These are phyloP conservation scores for Xanthia icteritia DNA, from an alignment of 2,888 invertebrate species.

Conservation along the genomic window DNA sequence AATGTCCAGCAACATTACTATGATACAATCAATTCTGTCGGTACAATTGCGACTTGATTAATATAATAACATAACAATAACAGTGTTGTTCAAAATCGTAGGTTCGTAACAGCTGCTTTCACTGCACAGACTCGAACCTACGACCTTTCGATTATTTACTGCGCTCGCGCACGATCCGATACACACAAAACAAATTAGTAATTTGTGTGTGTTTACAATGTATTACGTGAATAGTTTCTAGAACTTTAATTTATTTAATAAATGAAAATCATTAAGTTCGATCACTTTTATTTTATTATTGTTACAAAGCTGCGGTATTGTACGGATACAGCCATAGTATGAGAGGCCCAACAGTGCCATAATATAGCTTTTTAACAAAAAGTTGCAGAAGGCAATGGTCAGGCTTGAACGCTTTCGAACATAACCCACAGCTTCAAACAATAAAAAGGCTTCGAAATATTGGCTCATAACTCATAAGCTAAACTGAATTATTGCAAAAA, in stretches of 20 bases:
- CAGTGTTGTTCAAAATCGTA: conserved; percentile 49
- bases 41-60: conserved; percentile 35
- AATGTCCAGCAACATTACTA: conserved; percentile 3
- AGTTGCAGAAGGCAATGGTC: not conserved
- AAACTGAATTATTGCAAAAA: not conserved
- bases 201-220: conserved; percentile 60
- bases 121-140: conserved; percentile 63
- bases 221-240: conserved; percentile 10
- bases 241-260: not conserved
- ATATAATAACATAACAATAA: conserved; percentile 49
- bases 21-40: conserved; percentile 12
- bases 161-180: conserved; percentile 65
- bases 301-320: not conserved
- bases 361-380: not conserved
- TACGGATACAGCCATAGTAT: not conserved
- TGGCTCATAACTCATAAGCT: not conserved
- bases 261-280: not conserved
- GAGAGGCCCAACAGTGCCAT: not conserved
- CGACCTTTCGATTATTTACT: conserved; percentile 66
- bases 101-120: conserved; percentile 66
- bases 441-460: not conserved
- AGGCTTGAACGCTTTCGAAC: not conserved
- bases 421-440: not conserved
- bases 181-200: conserved; percentile 71
- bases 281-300: not conserved